Evolutionary conservation across 2,888 invertebrate species (phyloP).

Genomic region (Thecophora atra): DNA sequence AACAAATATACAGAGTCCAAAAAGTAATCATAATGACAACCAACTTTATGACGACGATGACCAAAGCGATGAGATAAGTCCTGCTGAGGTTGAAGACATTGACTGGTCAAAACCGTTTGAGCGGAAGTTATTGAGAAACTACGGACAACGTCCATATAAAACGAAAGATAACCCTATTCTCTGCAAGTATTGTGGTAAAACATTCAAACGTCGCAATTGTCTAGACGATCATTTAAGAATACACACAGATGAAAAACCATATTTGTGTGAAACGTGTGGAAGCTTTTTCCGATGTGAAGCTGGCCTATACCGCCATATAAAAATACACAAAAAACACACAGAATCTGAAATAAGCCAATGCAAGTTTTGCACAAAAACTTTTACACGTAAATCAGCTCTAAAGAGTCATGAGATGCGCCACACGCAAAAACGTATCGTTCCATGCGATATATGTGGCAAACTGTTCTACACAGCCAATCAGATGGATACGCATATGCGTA

Average conservation of each 20-base stretch:
- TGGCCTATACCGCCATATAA: slow-evolving; percentile 50
- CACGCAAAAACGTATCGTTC: slow-evolving; percentile 47
- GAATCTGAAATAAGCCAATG: slow-evolving; percentile 43
- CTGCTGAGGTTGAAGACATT: slow-evolving; percentile 27
- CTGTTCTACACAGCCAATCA: slow-evolving; percentile 51
- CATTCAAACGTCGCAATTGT: slow-evolving; percentile 49
- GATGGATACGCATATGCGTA: slow-evolving; percentile 51
- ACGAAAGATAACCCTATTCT: slow-evolving; percentile 45
- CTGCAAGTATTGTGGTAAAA: slow-evolving; percentile 51
- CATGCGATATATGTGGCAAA: slow-evolving; percentile 49
- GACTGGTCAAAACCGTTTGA: slow-evolving; percentile 42
- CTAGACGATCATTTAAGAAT: slow-evolving; percentile 51
- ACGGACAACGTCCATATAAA: slow-evolving; percentile 44
- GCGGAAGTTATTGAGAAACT: slow-evolving; percentile 33
- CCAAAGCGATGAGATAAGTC: background rate
- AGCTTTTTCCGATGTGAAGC: slow-evolving; percentile 50
- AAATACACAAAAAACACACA: slow-evolving; percentile 48
- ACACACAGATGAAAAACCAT: slow-evolving; percentile 50
- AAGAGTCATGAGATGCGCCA: slow-evolving; percentile 51
- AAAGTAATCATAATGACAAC: background rate
- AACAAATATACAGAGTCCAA: background rate
- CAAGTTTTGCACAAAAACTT: slow-evolving; percentile 48
- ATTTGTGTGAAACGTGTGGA: slow-evolving; percentile 53
- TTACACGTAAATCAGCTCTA: slow-evolving; percentile 49
- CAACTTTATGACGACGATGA: slow-evolving; percentile 19